Percentiles rank a stretch among this genome's conserved stretches.
phyloP scores from a whole-genome alignment of 1,140 invertebrate species.

The Coptotermes formosanus region DNA sequence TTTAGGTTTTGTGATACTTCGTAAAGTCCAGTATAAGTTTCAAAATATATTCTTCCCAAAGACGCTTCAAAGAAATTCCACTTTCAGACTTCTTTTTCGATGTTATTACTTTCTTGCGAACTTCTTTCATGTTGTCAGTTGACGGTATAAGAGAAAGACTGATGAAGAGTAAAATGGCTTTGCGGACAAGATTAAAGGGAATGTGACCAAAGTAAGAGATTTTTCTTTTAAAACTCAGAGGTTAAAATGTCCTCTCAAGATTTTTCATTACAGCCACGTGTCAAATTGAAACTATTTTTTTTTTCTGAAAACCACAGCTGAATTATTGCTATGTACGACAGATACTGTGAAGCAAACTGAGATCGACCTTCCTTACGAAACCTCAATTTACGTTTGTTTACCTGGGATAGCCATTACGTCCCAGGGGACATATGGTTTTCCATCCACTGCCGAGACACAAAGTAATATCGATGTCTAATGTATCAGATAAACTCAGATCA shows the following conservation, averaged over 20 bases:
- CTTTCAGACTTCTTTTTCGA: neutral
- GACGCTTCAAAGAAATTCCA: neutral
- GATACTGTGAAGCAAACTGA: too few species aligned
- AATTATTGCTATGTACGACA: too few species aligned
- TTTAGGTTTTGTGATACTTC: neutral
- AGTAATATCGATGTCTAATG: too few species aligned
- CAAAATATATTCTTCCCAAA: neutral
- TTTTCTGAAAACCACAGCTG: too few species aligned
- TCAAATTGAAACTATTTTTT: too few species aligned
- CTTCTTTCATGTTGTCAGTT: neutral
- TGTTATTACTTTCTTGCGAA: neutral
- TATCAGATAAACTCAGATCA: too few species aligned
- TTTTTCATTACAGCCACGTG: too few species aligned
- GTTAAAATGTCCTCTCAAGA: neutral
- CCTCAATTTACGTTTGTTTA: too few species aligned
- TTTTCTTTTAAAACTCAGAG: neutral
- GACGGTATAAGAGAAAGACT: neutral
- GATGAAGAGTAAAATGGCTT: conserved; percentile 12
- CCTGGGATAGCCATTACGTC: too few species aligned
- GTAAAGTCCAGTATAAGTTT: neutral
- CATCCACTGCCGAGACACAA: too few species aligned
- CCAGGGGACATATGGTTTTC: too few species aligned
- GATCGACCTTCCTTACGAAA: too few species aligned
- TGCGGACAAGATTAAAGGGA: neutral
- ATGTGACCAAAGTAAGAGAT: neutral